These are phyloP conservation scores for Tetramorium alpestre DNA, from an alignment of 1,140 invertebrate species.

Conservation along the genomic window DNA sequence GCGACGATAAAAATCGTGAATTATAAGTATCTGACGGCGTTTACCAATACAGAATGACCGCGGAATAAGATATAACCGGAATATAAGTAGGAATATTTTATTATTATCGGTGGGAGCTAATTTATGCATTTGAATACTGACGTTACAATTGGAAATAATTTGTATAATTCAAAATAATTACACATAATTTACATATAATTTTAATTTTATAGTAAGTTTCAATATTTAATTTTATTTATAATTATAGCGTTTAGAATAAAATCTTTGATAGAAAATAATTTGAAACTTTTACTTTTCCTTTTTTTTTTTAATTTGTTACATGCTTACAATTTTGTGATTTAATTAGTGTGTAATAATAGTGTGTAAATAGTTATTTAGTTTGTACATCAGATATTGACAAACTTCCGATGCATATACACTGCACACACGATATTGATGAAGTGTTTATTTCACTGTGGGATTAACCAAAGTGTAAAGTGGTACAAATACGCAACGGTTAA, in stretches of 20 bases:
- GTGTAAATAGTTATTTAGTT: neutral
- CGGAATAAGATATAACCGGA: slow-evolving; percentile 2
- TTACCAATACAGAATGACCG: slow-evolving; percentile 1
- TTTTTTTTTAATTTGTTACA: neutral
- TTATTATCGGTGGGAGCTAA: neutral
- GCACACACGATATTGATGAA: slow-evolving; percentile 10
- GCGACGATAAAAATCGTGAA: slow-evolving; percentile 47
- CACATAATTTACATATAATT: neutral
- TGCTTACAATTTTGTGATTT: neutral
- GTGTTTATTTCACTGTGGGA: slow-evolving; percentile 12
- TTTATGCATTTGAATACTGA: neutral
- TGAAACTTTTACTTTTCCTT: neutral
- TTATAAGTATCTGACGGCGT: slow-evolving; percentile 22
- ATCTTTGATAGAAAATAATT: neutral
- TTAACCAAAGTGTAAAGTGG: slow-evolving; percentile 27
- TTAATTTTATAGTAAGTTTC: neutral
- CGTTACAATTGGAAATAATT: neutral
- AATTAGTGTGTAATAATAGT: neutral
- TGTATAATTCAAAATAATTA: too few species aligned
- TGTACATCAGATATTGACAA: neutral
- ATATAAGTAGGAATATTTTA: slow-evolving; percentile 32
- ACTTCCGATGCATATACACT: neutral
- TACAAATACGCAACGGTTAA: slow-evolving; percentile 46
- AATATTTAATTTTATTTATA: neutral
- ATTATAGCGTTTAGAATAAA: neutral